These are phyloP conservation scores for Orius insidiosus DNA, from an alignment of 1,140 invertebrate genomes.

Conservation along the genomic window DNA sequence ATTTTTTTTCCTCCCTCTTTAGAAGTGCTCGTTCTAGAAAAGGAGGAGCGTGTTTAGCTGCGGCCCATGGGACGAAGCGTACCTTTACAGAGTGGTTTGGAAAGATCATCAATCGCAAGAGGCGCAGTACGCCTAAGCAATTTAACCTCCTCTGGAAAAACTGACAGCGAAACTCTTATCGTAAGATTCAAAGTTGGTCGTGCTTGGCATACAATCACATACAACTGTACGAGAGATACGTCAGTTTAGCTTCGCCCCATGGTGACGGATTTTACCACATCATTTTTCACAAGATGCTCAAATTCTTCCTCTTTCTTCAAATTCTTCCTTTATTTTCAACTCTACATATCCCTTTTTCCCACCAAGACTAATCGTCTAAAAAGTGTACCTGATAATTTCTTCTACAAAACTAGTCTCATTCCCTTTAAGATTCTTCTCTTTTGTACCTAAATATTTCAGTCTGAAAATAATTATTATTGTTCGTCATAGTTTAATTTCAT, in stretches of 20 bases:
- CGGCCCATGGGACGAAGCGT: slow-evolving; percentile 16
- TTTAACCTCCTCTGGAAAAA: neutral
- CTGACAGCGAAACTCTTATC: slow-evolving; percentile 2
- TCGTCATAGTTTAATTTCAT: no score
- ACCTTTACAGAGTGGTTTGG: slow-evolving; percentile 19
- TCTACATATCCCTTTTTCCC: no score
- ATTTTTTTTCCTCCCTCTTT: slow-evolving; percentile 5
- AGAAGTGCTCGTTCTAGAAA: slow-evolving; percentile 20
- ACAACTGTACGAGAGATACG: slow-evolving; percentile 1
- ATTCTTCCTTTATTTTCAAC: no score
- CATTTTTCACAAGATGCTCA: no score
- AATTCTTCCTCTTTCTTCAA: no score
- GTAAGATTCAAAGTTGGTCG: slow-evolving; percentile 5
- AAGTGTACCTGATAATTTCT: no score
- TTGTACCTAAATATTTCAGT: no score
- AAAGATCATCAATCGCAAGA: slow-evolving; percentile 10
- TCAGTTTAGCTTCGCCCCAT: neutral
- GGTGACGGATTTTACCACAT: no score
- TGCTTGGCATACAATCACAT: slow-evolving; percentile 7
- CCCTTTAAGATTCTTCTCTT: no score
- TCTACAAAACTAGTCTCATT: no score
- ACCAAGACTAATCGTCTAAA: no score
- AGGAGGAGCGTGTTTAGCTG: slow-evolving; percentile 21
- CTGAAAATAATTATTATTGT: no score
- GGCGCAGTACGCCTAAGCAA: slow-evolving; percentile 14